Evolutionary conservation across 1,140 invertebrate genomes (phyloP).

Genomic region (Dreissena rostriformis): DNA sequence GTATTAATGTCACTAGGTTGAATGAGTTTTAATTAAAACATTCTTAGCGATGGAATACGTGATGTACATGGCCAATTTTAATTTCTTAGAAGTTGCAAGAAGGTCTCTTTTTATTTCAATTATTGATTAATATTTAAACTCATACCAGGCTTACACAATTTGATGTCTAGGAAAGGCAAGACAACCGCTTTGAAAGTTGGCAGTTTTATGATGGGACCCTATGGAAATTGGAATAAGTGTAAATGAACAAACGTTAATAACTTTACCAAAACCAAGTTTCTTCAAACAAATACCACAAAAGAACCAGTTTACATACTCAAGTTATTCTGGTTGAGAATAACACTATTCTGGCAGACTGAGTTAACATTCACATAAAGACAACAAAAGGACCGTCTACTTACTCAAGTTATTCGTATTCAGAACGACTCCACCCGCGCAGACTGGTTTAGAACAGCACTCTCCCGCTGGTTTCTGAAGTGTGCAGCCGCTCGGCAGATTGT

Average conservation of each 20-base stretch:
- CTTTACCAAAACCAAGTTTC: neutral
- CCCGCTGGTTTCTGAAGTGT: slow-evolving; percentile 53
- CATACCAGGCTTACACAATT: too few relatives aligned
- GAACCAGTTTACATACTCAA: neutral
- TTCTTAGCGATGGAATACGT: neutral
- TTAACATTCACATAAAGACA: neutral
- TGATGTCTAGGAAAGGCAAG: too few relatives aligned
- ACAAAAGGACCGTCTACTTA: neutral
- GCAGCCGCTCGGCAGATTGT: slow-evolving; percentile 61
- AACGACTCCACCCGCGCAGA: slow-evolving; percentile 42
- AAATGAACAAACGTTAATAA: neutral
- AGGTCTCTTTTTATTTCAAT: too few relatives aligned
- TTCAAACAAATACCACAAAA: neutral
- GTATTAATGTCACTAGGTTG: neutral
- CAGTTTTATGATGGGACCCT: too few relatives aligned
- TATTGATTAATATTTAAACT: too few relatives aligned
- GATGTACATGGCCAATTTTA: neutral
- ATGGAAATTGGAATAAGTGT: too few relatives aligned
- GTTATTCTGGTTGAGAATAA: neutral
- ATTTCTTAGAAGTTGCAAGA: neutral
- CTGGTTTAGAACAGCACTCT: slow-evolving; percentile 63
- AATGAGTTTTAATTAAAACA: neutral
- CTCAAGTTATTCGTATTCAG: neutral
- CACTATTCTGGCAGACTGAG: slow-evolving; percentile 51
- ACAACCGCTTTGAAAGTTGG: too few relatives aligned